These are phyloP conservation scores for Limnephilus marmoratus DNA, from an alignment of 2,888 invertebrate genomes.

Conservation along the genomic window DNA sequence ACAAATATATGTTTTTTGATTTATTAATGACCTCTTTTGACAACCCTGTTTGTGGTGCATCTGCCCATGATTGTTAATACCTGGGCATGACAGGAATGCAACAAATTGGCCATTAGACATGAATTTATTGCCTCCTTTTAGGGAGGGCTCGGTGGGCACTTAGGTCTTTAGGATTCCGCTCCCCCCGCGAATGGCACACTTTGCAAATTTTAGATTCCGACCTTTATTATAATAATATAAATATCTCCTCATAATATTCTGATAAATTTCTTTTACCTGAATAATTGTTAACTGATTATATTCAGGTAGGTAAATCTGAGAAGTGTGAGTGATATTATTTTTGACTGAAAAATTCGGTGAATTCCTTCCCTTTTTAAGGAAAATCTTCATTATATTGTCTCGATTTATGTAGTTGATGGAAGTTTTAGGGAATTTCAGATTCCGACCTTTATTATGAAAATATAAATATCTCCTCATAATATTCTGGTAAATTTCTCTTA, in stretches of 20 bases:
- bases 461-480: background rate
- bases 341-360: background rate
- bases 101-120: constrained; percentile 64
- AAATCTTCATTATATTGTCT: background rate
- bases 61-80: constrained; percentile 50
- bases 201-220: constrained; percentile 31
- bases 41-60: constrained; percentile 53
- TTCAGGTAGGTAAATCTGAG: constrained; percentile 8
- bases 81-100: constrained; percentile 60
- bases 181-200: constrained; percentile 2
- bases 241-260: background rate
- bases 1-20: background rate
- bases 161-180: background rate
- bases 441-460: constrained; percentile 23
- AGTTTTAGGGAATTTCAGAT: background rate
- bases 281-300: background rate
- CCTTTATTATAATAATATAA: constrained; percentile 16
- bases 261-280: background rate
- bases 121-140: constrained; percentile 63
- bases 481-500: background rate
- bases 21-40: background rate
- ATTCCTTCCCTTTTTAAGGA: background rate
- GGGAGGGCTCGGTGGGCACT: constrained; percentile 44
- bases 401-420: background rate
- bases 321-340: constrained; percentile 27